Evolutionary conservation across 2,113 vertebrate genomes (phyloP), one percentile per base, ranked within the genome.

Genomic region (Rhabdornis inornatus): DNA sequence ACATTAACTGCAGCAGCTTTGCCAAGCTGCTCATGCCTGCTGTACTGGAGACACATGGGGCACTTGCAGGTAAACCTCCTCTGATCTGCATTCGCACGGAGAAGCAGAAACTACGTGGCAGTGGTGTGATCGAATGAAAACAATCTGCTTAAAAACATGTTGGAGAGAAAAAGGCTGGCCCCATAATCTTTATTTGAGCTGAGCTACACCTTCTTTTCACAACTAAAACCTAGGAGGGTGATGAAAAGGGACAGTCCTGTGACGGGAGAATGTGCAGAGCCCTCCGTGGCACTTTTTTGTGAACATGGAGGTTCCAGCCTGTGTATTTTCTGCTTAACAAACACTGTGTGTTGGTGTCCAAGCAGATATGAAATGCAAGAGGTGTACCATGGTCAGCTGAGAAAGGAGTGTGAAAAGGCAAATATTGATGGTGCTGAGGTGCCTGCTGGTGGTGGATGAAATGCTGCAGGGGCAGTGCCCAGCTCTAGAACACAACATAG

Each of bases 81-180:
- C 77, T 1, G 3, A 30, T 59, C 35, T 7, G 52, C 60, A 30
- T 20, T 65, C 0, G 0, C 30, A 1, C 0, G 2, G 80, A 31
- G 33, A 33, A 33, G 61, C 71, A 39, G 76, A 57, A 80, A 31
- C 68, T 22, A 0, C 2, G 3, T 35, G 14, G 83, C 49, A 16
- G 57, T 21, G 40, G 30, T 3, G 57, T 22, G 66, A 77, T 27
- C 0, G 7, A 90, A 83, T 92, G 88, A 77, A 93, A 93, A 18
- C 85, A 80, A 70, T 77, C 90, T 74, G 68, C 83, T 95, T 93
- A 87, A 31, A 79, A 61, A 28, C 30, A 8, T 1, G 3, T 40
- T 50, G 61, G 27, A 12, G 69, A 35, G 49, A 56, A 66, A 49
- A 66, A 70, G 53, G 37, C 31, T 49, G 82, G 63, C 60, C 77